Base-by-base conservation (phyloP, 2,113 vertebrate genomes). In the Silurus meridionalis region DNA sequence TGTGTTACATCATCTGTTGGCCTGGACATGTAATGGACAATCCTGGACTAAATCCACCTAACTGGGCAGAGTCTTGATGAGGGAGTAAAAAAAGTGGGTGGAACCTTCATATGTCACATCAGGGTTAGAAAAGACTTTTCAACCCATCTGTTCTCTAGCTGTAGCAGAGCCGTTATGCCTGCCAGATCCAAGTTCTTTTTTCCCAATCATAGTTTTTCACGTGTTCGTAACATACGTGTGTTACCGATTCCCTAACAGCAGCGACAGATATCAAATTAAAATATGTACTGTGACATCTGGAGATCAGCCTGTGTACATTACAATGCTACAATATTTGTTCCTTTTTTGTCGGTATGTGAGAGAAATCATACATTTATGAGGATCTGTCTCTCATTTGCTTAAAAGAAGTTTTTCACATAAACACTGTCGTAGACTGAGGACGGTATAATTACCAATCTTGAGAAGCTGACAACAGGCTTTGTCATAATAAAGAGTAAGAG, bases 401-500 rank as follows among this genome's bases (percentile, higher is more conserved):
- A 53, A 64, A 75, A 83, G 82, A 83, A 84, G 80, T 91, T 82
- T 87, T 87, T 87, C 81, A 84, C 60, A 72, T 89, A 89, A 90
- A 88, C 90, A 90, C 52, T 80, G 81, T 52, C 21, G 57, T 61
- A 48, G 87, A 82, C 75, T 78, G 60, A 80, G 48, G 23, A 80
- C 28, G 55, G 80, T 25, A 15, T 75, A 82, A 88, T 90, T 87
- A 77, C 79, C 78, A 67, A 87, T 86, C 80, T 85, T 17, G 83
- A 83, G 67, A 82, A 87, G 85, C 87, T 87, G 88, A 75, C 82
- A 88, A 88, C 57, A 83, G 85, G 55, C 71, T 90, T 78, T 89
- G 88, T 90, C 86, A 94, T 92, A 93, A 95, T 92, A 94, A 93
- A 92, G 92, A 92, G 91, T 90, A 92, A 90, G 92, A 88, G 87